Base-by-base conservation (phyloP, 2,797 vertebrate genomes). In the Peromyscus attwateri region DNA sequence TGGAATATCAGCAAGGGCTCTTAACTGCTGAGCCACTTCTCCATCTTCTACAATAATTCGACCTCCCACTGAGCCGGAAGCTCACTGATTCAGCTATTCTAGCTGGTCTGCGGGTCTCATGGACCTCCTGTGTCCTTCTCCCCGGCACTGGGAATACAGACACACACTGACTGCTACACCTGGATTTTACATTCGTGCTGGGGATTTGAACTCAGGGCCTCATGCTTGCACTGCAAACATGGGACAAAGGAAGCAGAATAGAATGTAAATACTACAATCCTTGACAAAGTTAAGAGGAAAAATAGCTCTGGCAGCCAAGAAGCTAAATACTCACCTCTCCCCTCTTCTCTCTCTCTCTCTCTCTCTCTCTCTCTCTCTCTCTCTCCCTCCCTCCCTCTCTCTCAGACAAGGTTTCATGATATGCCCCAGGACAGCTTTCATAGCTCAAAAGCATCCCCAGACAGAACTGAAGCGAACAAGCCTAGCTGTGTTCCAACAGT, bases 241-340 rank as follows among this genome's bases (percentile, higher is more conserved):
- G n/a, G 25, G 23, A 62, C 81, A 62, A 62, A 40, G 37, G 25
- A 25, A 64, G 84, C 25, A 37, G 90, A 87, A 75, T 40, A 77
- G 68, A 89, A 77, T 52, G 4, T 43, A 92, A 77, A 60, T 37
- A 55, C 73, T 92, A 64, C 10, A 87, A 93, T 94, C 34, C 55
- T 91, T 89, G 40, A 95, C 49, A 57, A 87, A 60, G 34, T 40
- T 60, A 82, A 95, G 21, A 34, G 75, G 14, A 40, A 92, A 91
- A 79, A 57, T 0, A 60, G n/a, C 68, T 75, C 73, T 60, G 81
- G 96, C 64, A 96, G 92, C 29, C 60, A 84, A 64, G 14, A 84
- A 64, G 37, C 57, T 66, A 66, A 84, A 34, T 12, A 34, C 29
- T 34, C 82, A 34, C 29, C 37, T 4, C 37, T 11, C 37, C 17